Evolutionary conservation across 1,140 invertebrate genomes (phyloP).

Genomic region (Panulirus ornatus): DNA sequence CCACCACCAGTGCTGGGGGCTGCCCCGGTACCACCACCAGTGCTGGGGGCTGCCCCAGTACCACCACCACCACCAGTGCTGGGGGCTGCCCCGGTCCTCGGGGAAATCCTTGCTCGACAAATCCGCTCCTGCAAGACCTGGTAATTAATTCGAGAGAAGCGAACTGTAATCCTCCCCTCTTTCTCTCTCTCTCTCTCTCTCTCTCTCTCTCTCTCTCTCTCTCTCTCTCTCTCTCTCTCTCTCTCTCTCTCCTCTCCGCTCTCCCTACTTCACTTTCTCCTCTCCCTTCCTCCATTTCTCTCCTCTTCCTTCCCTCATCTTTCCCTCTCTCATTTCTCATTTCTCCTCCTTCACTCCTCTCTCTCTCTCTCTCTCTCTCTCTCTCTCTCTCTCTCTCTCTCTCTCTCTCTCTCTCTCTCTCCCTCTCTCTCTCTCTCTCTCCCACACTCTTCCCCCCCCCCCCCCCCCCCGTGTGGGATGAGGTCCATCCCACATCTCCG

Average conservation of each 20-base stretch:
- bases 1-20: too few species aligned
- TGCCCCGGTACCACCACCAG: too few species aligned
- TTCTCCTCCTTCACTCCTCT: neutral
- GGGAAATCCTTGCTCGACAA: slow-evolving; percentile 51
- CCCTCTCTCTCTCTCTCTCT: neutral
- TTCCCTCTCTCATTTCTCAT: neutral
- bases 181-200: neutral
- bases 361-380: neutral
- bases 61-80: too few species aligned
- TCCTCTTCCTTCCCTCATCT: neutral
- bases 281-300: neutral
- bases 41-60: too few species aligned
- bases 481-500: too few species aligned
- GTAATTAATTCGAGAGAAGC: slow-evolving; percentile 66
- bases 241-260: neutral
- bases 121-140: slow-evolving; percentile 59
- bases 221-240: neutral
- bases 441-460: too few species aligned
- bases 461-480: too few species aligned
- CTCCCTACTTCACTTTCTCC: neutral
- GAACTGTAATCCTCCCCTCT: slow-evolving; percentile 40
- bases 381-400: neutral
- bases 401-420: neutral
- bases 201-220: neutral
- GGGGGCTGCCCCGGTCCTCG: neutral